Conservation (phyloP, 2,113 vertebrate species). For the Melospiza georgiana region DNA sequence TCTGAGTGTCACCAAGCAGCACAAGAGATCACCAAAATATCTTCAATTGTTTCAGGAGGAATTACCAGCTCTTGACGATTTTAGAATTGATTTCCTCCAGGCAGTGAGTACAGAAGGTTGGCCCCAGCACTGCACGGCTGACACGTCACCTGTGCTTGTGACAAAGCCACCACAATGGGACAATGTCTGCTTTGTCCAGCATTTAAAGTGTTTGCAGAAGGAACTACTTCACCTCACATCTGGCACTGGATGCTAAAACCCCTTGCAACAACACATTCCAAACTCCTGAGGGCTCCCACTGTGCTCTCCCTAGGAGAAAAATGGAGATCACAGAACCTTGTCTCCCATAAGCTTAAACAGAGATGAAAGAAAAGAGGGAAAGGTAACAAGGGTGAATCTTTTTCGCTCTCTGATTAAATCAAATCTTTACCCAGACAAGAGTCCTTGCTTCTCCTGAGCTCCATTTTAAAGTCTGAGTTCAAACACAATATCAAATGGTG, state of each 20-base stretch:
- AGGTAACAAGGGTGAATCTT: not conserved
- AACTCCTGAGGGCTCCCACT: not conserved
- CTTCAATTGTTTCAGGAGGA: not conserved
- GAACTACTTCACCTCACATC: not conserved
- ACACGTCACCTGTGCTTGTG: accelerated
- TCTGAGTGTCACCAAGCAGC: accelerated
- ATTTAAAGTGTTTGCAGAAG: not conserved
- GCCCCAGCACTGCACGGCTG: not conserved
- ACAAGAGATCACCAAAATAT: not conserved
- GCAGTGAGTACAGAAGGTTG: accelerated
- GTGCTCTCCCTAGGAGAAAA: not conserved
- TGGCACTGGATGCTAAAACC: not conserved
- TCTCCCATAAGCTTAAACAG: not conserved
- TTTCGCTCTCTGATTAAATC: not conserved
- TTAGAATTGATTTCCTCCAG: not conserved
- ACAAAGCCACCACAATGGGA: not conserved
- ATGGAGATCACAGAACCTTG: not conserved
- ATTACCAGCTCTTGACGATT: not conserved
- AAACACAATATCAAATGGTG: not conserved
- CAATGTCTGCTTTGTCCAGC: not conserved
- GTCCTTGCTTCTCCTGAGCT: not conserved
- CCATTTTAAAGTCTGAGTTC: not conserved
- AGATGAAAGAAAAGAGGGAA: not conserved
- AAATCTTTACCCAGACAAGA: not conserved
- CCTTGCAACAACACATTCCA: not conserved